A percentile compares a stretch with the other conserved stretches of the same genome.
phyloP scores from a whole-genome alignment of 2,888 invertebrate species.

The Cactoblastis cactorum region DNA sequence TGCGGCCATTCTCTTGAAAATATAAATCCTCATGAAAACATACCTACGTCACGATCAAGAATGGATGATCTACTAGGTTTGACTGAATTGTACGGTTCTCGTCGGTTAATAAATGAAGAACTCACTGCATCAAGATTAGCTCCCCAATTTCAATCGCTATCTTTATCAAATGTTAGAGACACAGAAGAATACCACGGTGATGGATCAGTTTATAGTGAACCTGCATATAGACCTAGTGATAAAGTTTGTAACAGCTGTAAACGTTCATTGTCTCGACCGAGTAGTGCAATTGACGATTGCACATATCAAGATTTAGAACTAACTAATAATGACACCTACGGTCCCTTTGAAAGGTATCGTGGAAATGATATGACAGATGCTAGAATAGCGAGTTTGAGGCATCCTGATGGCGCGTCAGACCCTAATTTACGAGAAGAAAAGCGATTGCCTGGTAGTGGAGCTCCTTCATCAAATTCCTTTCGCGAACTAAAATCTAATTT shows the following conservation, averaged over 20 bases:
- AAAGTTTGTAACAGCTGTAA: conserved; percentile 88
- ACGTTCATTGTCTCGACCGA: conserved; percentile 83
- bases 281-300: conserved; percentile 83
- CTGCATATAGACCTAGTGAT: conserved; percentile 86
- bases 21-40: conserved; percentile 70
- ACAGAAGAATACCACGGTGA: conserved; percentile 83
- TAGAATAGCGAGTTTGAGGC: conserved; percentile 86
- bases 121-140: conserved; percentile 76
- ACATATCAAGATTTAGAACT: conserved; percentile 78
- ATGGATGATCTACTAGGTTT: conserved; percentile 90
- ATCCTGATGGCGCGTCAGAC: conserved; percentile 96
- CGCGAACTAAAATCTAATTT: conserved; percentile 75
- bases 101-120: conserved; percentile 84
- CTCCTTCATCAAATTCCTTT: conserved; percentile 78
- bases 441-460: conserved; percentile 81
- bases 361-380: conserved; percentile 74
- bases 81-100: conserved; percentile 89
- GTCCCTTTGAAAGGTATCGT: conserved; percentile 83
- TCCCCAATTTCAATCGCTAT: conserved; percentile 85
- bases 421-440: conserved; percentile 89
- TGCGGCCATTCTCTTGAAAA: conserved; percentile 50
- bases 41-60: conserved; percentile 74
- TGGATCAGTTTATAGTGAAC: conserved; percentile 92
- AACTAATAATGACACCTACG: conserved; percentile 68
- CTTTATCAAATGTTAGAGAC: conserved; percentile 84